Base-by-base conservation (phyloP, 2,113 vertebrate genomes). In the Myrmecobius fasciatus region DNA sequence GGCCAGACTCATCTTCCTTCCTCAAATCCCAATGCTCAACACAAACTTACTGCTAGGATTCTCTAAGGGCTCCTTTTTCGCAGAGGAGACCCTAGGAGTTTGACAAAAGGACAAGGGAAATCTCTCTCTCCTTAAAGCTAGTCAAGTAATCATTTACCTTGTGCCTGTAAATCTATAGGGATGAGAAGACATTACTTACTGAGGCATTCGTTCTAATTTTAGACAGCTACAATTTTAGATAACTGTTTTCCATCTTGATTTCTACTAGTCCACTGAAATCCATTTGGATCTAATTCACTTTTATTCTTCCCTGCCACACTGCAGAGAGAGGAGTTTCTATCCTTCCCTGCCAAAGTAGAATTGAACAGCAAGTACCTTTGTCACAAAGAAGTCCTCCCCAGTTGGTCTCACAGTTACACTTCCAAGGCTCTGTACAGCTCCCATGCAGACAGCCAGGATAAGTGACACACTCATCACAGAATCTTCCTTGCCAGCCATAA, bases 301-400 rank as follows among this genome's bases (percentile, higher is more conserved):
- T 83, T 43, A 24, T 83, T 24, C 67, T 43, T 83, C 36, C n/a
- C n/a, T 43, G 22, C 67, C n/a, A 83, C 7, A 22, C 1, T 24
- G 67, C 67, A 43, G 43, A 83, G n/a, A 83, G n/a, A 83, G 6
- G 20, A 83, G n/a, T n/a, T 75, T 36, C 31, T n/a, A 5, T 20
- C 91, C 0, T 1, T 0, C 51, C 24, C 25, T 3, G 0, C 0
- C 11, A 4, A 0, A 43, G 26, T 0, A 28, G 10, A 54, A 28
- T 8, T 0, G 0, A 4, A 2, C 17, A 20, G 0, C 95, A 90
- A 92, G 93, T 99, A 99, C 99, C 99, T 99, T 99, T 99, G 98
- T 99, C 98, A 93, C 99, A 99, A 48, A 99, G 99, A 96, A 99
- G 98, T 28, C 99, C 99, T 1, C 99, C 99, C 99, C 99, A 99